phyloP scores from a whole-genome alignment of 1,140 invertebrate species.

The Orius laevigatus region DNA sequence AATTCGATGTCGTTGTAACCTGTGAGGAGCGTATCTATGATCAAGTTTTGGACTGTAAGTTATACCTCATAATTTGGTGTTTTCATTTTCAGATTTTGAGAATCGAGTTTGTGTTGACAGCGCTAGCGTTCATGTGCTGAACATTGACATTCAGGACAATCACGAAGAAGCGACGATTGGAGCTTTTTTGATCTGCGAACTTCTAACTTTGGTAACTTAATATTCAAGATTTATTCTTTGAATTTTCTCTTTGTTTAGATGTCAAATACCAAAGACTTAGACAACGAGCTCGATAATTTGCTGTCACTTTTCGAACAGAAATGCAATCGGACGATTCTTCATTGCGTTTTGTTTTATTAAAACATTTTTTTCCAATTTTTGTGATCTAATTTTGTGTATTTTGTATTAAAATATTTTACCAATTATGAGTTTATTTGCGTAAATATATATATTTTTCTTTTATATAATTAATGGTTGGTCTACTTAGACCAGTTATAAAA shows the following conservation, averaged over 20 bases:
- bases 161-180: conserved; percentile 99
- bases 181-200: conserved; percentile 93
- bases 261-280: conserved; percentile 78
- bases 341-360: conserved; percentile 89
- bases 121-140: conserved; percentile 88
- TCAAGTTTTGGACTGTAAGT: conserved; percentile 48
- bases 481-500: too few species aligned
- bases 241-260: conserved; percentile 43
- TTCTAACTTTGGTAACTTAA: conserved; percentile 63
- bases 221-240: too few species aligned
- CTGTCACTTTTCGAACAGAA: conserved; percentile 89
- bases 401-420: too few species aligned
- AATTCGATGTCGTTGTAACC: conserved; percentile 93
- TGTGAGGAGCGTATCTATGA: conserved; percentile 99
- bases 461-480: too few species aligned
- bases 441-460: too few species aligned
- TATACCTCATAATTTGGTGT: not conserved
- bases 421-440: too few species aligned
- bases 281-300: conserved; percentile 96
- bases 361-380: too few species aligned
- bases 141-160: conserved; percentile 99
- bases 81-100: conserved; percentile 19
- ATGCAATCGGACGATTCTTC: conserved; percentile 70
- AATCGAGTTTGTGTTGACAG: conserved; percentile 41
- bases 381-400: too few species aligned